phyloP scores from a whole-genome alignment of 2,888 invertebrate genomes.

The Rhabditophanes sp. region DNA sequence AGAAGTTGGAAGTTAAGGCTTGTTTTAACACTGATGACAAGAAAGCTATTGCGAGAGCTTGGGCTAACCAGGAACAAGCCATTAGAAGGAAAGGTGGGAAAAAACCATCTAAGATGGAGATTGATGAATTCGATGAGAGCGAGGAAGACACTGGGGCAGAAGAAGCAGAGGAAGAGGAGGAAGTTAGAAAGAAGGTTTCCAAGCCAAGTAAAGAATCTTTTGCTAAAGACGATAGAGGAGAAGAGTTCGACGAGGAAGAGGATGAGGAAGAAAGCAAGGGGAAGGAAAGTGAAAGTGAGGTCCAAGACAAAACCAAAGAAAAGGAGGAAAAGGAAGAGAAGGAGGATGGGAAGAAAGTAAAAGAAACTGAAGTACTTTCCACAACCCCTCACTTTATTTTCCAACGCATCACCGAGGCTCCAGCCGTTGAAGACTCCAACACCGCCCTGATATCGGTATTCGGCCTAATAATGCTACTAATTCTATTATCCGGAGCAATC shows the following conservation, averaged over 20 bases:
- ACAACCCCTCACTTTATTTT: conserved; percentile 29
- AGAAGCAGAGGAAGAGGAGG: conserved; percentile 12
- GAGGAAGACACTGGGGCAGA: conserved; percentile 10
- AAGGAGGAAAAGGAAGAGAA: conserved; percentile 5
- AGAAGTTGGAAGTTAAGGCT: conserved; percentile 24
- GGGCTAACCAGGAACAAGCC: conserved; percentile 21
- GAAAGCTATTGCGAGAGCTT: conserved; percentile 24
- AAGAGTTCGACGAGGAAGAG: conserved; percentile 14
- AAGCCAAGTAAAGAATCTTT: background rate
- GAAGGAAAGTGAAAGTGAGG: too few species aligned
- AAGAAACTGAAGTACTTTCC: too few species aligned
- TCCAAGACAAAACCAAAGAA: too few species aligned
- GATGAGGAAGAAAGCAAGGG: conserved; percentile 13
- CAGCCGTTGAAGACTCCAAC: conserved; percentile 15
- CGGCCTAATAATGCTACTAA: conserved; percentile 38
- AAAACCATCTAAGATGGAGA: conserved; percentile 13
- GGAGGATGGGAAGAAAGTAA: too few species aligned
- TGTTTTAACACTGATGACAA: conserved; percentile 31
- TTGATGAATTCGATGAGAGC: conserved; percentile 18
- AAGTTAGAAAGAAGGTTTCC: conserved; percentile 12
- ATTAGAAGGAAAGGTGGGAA: conserved; percentile 2
- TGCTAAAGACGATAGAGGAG: conserved; percentile 13
- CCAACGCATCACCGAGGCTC: conserved; percentile 29
- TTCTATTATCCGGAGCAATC: conserved; percentile 36
- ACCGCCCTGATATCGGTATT: conserved; percentile 22